A percentile compares a stretch with the other conserved stretches of the same genome.
These are phyloP conservation scores for Stichodactyla helianthus DNA, from an alignment of 64 coral and sea anemone genomes.

Conservation along the genomic window DNA sequence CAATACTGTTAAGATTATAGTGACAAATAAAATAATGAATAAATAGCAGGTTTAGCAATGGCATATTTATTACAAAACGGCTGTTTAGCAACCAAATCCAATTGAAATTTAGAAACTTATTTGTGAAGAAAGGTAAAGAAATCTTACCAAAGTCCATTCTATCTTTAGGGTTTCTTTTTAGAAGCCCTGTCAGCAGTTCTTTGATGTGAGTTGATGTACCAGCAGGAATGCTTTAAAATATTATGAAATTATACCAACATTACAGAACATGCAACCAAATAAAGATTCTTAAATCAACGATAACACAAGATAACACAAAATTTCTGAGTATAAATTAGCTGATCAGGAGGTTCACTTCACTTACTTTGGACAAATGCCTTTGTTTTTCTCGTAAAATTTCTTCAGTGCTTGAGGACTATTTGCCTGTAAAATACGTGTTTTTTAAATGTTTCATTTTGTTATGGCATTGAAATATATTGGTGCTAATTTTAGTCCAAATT, in stretches of 20 bases:
- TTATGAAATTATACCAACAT: background rate
- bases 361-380: conserved; percentile 84
- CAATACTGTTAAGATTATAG: no score
- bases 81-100: no score
- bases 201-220: conserved; percentile 72
- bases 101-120: no score
- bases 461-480: no score
- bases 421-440: conserved; percentile 59
- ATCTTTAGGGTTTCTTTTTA: conserved; percentile 85
- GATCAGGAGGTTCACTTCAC: background rate
- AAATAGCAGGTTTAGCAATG: no score
- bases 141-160: conserved; percentile 82
- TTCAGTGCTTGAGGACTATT: conserved; percentile 89
- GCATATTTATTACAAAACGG: no score
- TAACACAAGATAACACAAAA: no score
- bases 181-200: conserved; percentile 65
- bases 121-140: background rate
- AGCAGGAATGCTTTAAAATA: conserved; percentile 69
- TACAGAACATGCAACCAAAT: background rate
- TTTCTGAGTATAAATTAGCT: background rate
- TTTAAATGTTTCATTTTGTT: background rate
- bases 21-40: no score
- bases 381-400: conserved; percentile 98
- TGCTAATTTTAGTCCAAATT: no score
- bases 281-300: background rate